Percentiles rank a stretch among this genome's conserved stretches.
Conservation (phyloP, 2,888 invertebrate genomes). For the Drosophila stalkeri region DNA sequence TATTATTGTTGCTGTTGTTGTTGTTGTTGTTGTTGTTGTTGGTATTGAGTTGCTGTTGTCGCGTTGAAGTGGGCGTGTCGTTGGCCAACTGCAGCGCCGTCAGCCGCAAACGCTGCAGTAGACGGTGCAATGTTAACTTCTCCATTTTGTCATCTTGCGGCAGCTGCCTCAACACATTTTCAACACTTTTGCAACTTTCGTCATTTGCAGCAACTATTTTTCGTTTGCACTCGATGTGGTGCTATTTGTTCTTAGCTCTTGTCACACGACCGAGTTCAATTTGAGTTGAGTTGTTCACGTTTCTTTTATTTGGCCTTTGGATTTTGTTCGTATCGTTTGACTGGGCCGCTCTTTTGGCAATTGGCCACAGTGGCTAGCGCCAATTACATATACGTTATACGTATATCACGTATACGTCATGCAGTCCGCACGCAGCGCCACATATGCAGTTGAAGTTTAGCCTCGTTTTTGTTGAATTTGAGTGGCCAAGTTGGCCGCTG, state of each 20-base stretch:
- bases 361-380: slow-evolving; percentile 51
- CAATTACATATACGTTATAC: slow-evolving; percentile 60
- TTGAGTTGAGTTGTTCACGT: not conserved
- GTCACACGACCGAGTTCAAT: not conserved
- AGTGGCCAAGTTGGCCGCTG: slow-evolving; percentile 67
- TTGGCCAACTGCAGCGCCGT: slow-evolving; percentile 67
- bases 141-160: slow-evolving; percentile 72
- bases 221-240: not conserved
- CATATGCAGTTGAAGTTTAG: slow-evolving; percentile 41
- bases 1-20: slow-evolving; percentile 36
- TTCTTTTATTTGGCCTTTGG: not conserved
- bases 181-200: slow-evolving; percentile 63
- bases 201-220: slow-evolving; percentile 51
- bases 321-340: slow-evolving; percentile 8
- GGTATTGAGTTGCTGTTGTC: slow-evolving; percentile 26
- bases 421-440: slow-evolving; percentile 50
- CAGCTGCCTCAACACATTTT: slow-evolving; percentile 57
- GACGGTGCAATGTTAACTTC: slow-evolving; percentile 75
- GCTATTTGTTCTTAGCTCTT: not conserved
- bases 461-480: slow-evolving; percentile 45
- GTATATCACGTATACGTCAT: slow-evolving; percentile 70
- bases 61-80: slow-evolving; percentile 41
- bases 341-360: slow-evolving; percentile 51
- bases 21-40: slow-evolving; percentile 37
- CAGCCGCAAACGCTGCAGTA: slow-evolving; percentile 69